Base-by-base conservation (phyloP, 2,888 invertebrate genomes). In the Cynaeus angustus region DNA sequence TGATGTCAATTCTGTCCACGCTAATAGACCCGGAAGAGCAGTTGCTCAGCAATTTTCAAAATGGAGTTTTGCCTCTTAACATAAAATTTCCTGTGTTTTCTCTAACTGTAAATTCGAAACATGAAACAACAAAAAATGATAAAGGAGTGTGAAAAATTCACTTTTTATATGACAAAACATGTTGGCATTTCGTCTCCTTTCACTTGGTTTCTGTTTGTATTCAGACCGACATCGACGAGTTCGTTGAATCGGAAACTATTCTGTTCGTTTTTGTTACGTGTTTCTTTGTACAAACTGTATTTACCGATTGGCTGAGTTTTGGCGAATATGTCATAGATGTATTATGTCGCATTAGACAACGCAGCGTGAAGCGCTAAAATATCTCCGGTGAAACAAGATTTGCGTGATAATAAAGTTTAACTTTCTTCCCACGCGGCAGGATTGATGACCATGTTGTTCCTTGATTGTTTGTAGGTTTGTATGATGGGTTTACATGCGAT, bases 211-310 rank as follows among this genome's bases (percentile, higher is more conserved):
- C 37, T 28, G 56, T 74, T 72, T 68, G 66, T 71, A 72, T 72
- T 72, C 72, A 66, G 53, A 62, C 16, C 58, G 62, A 65, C 65
- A 66, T 61, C 61, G 52, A 21, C 53, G 62, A 68, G 71, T 71
- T 72, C 74, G 74, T 72, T 74, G 72, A 72, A 74, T 71, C 68
- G 74, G 72, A 74, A 74, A 72, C 67, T 69, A 72, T 74, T 72
- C 71, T 67, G 68, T 74, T 72, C 70, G 66, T 66, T 72, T 74
- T 74, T 72, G 66, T 64, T 62, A 68, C 61, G 62, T 50, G 72
- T 62, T 70, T 70, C 53, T 68, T 73, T 72, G 59, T 62, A 59
- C 46, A 30, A 46, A 64, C 66, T 71, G 66, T 66, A 71, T 71
- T 69, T 72, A 68, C 66, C 55, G 70, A 48, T 61, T 12, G 52